Conservation (phyloP, 30 jellyfish, hydroid and myxozoan genomes). For the Euphysa ruthae region DNA sequence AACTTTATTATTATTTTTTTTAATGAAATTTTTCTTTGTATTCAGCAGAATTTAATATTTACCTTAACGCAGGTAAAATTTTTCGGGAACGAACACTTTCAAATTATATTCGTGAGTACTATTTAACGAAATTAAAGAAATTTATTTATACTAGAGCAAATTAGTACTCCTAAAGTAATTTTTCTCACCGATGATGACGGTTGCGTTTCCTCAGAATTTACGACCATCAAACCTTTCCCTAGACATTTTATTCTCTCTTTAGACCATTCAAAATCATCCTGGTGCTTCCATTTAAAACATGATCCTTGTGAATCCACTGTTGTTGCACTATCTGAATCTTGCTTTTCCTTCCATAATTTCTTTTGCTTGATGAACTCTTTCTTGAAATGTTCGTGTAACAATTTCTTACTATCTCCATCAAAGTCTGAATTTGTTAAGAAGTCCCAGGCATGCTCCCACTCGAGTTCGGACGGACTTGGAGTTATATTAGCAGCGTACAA, state of each 20-base stretch:
- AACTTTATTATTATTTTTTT: no score
- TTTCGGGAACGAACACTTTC: no score
- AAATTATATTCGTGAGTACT: no score
- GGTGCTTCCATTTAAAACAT: constrained; percentile 72
- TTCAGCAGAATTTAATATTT: no score
- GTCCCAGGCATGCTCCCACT: constrained; percentile 99
- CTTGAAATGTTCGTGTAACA: background rate
- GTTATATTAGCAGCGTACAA: constrained; percentile 84
- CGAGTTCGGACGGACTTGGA: constrained; percentile 95
- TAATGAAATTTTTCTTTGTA: no score
- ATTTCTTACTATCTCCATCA: constrained; percentile 52
- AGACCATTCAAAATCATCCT: constrained; percentile 93
- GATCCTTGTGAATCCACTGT: constrained; percentile 36
- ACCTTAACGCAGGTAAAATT: no score
- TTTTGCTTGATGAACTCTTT: background rate
- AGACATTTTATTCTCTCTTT: constrained; percentile 74
- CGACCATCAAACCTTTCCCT: constrained; percentile 50
- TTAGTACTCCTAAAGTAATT: no score
- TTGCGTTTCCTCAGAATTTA: constrained; percentile 59
- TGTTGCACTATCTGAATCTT: background rate
- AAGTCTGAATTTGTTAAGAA: constrained; percentile 72
- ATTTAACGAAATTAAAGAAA: no score
- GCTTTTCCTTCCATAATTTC: constrained; percentile 1
- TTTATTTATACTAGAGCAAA: no score
- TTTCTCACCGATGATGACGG: constrained; percentile 87